A percentile compares a stretch with the other conserved stretches of the same genome.
These are phyloP conservation scores for Perithous albicinctus DNA, from an alignment of 2,888 invertebrate genomes.

Conservation along the genomic window DNA sequence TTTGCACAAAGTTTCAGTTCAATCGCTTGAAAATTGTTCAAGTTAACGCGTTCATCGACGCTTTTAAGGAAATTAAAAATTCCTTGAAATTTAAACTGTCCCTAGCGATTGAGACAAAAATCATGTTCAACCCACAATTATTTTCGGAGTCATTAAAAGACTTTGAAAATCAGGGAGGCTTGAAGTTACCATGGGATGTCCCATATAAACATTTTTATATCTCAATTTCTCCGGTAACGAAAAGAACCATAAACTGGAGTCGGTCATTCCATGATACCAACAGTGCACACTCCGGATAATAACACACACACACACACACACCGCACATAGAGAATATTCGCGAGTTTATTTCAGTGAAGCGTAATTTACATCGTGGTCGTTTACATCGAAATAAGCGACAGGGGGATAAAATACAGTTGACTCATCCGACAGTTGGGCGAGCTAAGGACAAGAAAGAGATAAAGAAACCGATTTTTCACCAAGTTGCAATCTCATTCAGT, in stretches of 20 bases:
- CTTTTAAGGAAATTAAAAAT: too few relatives aligned
- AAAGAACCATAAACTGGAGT: slow-evolving; percentile 10
- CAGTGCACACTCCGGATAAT: slow-evolving; percentile 1
- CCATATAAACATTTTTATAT: slow-evolving; percentile 15
- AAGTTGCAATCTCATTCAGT: background rate
- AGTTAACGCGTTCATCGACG: too few relatives aligned
- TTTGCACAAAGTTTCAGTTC: too few relatives aligned
- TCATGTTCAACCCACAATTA: too few relatives aligned
- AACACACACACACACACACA: too few relatives aligned
- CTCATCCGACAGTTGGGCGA: slow-evolving; percentile 26
- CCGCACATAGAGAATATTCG: background rate
- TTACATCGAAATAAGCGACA: slow-evolving; percentile 31
- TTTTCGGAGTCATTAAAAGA: too few relatives aligned
- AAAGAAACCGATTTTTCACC: background rate
- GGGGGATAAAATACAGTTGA: slow-evolving; percentile 29
- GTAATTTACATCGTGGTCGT: slow-evolving; percentile 35
- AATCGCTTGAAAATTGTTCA: too few relatives aligned
- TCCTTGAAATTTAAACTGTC: too few relatives aligned
- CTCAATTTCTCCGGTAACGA: slow-evolving; percentile 9
- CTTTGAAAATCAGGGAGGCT: too few relatives aligned
- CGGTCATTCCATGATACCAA: background rate
- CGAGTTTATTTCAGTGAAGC: slow-evolving; percentile 11
- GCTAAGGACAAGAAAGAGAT: background rate
- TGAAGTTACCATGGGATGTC: too few relatives aligned
- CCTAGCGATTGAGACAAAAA: too few relatives aligned